Conservation (phyloP, 2,888 invertebrate species). For the Aricia artaxerxes region DNA sequence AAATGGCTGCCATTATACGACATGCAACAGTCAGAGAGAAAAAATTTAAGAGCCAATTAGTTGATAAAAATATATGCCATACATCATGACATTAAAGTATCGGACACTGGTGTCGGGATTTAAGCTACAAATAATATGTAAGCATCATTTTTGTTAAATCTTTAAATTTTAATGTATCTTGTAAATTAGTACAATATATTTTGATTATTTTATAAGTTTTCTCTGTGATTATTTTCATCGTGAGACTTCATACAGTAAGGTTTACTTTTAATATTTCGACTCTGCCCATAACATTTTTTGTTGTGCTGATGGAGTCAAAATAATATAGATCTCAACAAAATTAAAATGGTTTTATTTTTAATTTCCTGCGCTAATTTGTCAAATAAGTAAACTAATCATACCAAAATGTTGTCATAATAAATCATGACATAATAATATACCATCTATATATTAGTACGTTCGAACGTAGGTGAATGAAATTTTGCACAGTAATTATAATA, state of each 20-base stretch:
- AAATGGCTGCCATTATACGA: too few relatives aligned
- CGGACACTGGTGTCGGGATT: too few relatives aligned
- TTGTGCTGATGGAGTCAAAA: constrained; percentile 24
- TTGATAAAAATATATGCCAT: too few relatives aligned
- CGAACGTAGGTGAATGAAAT: too few relatives aligned
- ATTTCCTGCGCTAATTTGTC: background rate
- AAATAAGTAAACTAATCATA: too few relatives aligned
- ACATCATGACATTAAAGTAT: too few relatives aligned
- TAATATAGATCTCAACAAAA: constrained; percentile 29
- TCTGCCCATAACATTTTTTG: background rate
- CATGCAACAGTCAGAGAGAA: too few relatives aligned
- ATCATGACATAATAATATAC: too few relatives aligned
- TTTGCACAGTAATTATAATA: too few relatives aligned
- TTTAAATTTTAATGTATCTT: constrained; percentile 23
- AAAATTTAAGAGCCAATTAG: too few relatives aligned
- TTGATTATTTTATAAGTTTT: constrained; percentile 22
- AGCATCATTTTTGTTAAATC: background rate
- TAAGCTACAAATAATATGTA: background rate
- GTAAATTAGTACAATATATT: constrained; percentile 24
- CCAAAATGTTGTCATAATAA: too few relatives aligned
- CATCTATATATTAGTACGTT: too few relatives aligned
- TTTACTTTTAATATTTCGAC: constrained; percentile 19
- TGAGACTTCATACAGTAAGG: constrained; percentile 17
- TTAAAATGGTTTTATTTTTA: constrained; percentile 14
- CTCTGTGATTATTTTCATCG: constrained; percentile 25